These are phyloP conservation scores for Drosophila tropicalis DNA, from an alignment of 1,140 invertebrate species.

Conservation along the genomic window DNA sequence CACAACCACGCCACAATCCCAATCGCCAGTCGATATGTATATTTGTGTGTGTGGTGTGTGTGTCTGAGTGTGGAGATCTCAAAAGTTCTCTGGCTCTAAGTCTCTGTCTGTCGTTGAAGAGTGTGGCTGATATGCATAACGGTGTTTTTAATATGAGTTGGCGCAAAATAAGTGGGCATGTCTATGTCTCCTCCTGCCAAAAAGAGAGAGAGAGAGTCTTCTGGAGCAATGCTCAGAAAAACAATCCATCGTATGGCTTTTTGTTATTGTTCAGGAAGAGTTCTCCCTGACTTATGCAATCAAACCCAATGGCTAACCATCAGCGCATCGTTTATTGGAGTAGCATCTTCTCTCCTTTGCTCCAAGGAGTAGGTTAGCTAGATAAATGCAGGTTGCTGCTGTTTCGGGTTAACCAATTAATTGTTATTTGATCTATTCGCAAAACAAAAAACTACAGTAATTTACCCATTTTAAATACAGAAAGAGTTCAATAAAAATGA, in stretches of 20 bases:
- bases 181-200: constrained; percentile 33
- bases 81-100: constrained; percentile 5
- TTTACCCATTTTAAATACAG: not conserved
- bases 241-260: constrained; percentile 16
- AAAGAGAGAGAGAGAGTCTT: not conserved
- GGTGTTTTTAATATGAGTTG: constrained; percentile 79
- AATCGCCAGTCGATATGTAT: constrained; percentile 65
- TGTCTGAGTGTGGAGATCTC: constrained; percentile 32
- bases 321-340: constrained; percentile 62
- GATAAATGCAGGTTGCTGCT: not conserved
- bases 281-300: constrained; percentile 60
- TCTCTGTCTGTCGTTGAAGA: constrained; percentile 46
- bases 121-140: constrained; percentile 75
- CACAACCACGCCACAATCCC: constrained; percentile 65
- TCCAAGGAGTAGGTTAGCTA: not conserved
- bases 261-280: constrained; percentile 21
- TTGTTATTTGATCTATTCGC: constrained; percentile 36
- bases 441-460: not conserved
- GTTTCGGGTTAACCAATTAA: constrained; percentile 32
- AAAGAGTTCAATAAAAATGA: not conserved
- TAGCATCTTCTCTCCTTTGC: constrained; percentile 18
- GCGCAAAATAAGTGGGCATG: constrained; percentile 74
- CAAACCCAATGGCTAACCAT: constrained; percentile 48
- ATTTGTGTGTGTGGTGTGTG: not conserved
- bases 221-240: constrained; percentile 29